phyloP scores from a whole-genome alignment of 2,113 vertebrate genomes.

The Calonectris borealis region DNA sequence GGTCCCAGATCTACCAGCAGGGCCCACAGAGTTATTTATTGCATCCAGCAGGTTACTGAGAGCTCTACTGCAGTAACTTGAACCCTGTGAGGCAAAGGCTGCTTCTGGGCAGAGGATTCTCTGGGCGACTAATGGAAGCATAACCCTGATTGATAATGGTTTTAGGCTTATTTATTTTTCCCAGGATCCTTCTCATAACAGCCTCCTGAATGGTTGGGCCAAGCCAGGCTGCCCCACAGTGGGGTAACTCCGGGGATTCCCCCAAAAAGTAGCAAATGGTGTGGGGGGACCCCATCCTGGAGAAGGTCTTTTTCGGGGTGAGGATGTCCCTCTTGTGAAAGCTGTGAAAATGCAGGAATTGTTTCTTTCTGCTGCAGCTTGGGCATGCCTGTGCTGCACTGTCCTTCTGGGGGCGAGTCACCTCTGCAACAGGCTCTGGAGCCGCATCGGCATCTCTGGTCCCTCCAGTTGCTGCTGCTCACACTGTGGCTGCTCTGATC shows the following conservation, averaged over 20 bases:
- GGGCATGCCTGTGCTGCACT: neutral
- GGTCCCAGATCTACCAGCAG: neutral
- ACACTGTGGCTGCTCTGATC: neutral
- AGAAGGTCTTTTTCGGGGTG: neutral
- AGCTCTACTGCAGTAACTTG: slow-evolving; percentile 10
- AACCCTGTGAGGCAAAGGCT: neutral
- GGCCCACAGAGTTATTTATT: slow-evolving; percentile 33
- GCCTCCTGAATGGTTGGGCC: neutral
- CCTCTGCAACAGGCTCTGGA: neutral
- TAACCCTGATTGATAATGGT: slow-evolving; percentile 19
- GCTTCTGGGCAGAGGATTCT: slow-evolving; percentile 27
- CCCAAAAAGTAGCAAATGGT: neutral
- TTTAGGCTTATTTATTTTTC: slow-evolving; percentile 31
- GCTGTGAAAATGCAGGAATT: neutral
- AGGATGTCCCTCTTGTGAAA: neutral
- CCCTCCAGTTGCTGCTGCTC: neutral
- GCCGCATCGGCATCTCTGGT: fast-evolving
- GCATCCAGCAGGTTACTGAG: slow-evolving; percentile 16
- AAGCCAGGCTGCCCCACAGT: neutral
- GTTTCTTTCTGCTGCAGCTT: neutral
- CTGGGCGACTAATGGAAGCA: slow-evolving; percentile 52
- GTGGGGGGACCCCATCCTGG: no score
- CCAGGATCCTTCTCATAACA: neutral
- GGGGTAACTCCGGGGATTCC: neutral
- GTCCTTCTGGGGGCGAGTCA: neutral